A percentile compares a stretch with the other conserved stretches of the same genome.
phyloP scores from a whole-genome alignment of 2,888 invertebrate species.

The Leptinotarsa juncta region DNA sequence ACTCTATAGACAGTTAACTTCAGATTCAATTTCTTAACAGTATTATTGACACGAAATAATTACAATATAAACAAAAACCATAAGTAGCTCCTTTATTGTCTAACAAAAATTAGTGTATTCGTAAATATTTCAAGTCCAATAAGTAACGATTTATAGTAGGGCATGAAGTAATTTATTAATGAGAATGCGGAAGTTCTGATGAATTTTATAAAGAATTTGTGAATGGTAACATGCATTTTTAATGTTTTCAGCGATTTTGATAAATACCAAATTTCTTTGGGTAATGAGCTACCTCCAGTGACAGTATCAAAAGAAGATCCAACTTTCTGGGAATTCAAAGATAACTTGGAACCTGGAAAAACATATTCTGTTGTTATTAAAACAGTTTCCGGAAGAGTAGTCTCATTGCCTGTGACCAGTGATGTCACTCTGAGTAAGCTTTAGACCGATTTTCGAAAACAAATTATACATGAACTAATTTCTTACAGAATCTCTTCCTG shows the following conservation, averaged over 20 bases:
- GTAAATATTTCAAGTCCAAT: no score
- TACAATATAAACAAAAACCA: no score
- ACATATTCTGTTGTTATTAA: conserved; percentile 92
- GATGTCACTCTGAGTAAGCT: conserved; percentile 85
- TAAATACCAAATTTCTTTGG: conserved; percentile 88
- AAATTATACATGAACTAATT: not conserved
- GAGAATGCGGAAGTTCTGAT: no score
- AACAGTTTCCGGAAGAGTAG: conserved; percentile 95
- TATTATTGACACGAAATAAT: no score
- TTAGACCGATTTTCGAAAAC: not conserved
- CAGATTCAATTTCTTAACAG: no score
- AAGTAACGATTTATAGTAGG: no score
- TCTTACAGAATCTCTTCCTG: conserved; percentile 79
- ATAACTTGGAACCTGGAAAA: conserved; percentile 87
- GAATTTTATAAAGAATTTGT: no score
- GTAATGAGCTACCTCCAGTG: conserved; percentile 78
- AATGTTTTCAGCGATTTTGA: conserved; percentile 82
- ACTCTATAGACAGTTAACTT: no score
- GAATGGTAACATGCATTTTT: not conserved
- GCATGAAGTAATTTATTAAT: no score
- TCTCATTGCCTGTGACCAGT: conserved; percentile 91
- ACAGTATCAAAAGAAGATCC: conserved; percentile 76
- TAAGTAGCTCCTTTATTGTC: no score
- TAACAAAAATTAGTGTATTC: no score
- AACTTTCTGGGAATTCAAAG: conserved; percentile 79